A percentile compares a stretch with the other conserved stretches of the same genome.
phyloP scores from a whole-genome alignment of 2,888 invertebrate species.

The Idaea aversata region DNA sequence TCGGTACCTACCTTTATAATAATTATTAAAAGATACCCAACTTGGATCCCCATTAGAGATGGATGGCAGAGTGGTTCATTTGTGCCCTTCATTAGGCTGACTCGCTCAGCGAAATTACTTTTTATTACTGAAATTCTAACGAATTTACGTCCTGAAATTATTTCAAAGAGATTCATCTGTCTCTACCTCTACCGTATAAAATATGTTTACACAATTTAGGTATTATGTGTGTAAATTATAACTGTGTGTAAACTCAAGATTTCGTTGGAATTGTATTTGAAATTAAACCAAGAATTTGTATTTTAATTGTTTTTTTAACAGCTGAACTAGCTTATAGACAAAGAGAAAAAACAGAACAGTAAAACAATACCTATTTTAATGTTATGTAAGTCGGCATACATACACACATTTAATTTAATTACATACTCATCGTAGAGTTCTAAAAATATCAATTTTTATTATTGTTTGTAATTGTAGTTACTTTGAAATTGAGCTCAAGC shows the following conservation, averaged over 20 bases:
- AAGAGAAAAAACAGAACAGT: too few relatives aligned
- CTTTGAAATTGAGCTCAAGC: too few relatives aligned
- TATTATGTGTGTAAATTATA: not conserved
- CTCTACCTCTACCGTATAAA: slow-evolving; percentile 13
- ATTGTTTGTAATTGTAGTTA: too few relatives aligned
- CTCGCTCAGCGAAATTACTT: slow-evolving; percentile 52
- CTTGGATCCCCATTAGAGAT: slow-evolving; percentile 47
- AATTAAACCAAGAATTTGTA: not conserved
- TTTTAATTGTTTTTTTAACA: not conserved
- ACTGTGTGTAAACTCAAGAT: not conserved
- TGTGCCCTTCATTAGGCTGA: slow-evolving; percentile 59
- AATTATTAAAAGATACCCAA: slow-evolving; percentile 41
- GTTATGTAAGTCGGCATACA: too few relatives aligned
- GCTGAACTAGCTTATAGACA: too few relatives aligned
- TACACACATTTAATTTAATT: too few relatives aligned
- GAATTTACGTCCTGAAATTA: slow-evolving; percentile 42
- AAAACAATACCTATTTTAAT: too few relatives aligned
- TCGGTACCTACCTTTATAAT: slow-evolving; percentile 23
- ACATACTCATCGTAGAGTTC: too few relatives aligned
- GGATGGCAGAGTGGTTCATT: slow-evolving; percentile 51
- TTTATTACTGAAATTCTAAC: slow-evolving; percentile 55
- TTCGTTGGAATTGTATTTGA: not conserved
- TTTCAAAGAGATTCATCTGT: slow-evolving; percentile 28
- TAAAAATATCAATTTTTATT: too few relatives aligned
- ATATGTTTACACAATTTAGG: slow-evolving; percentile 1